phyloP scores from a whole-genome alignment of 2,888 invertebrate genomes.

The Phaedon cochleariae region DNA sequence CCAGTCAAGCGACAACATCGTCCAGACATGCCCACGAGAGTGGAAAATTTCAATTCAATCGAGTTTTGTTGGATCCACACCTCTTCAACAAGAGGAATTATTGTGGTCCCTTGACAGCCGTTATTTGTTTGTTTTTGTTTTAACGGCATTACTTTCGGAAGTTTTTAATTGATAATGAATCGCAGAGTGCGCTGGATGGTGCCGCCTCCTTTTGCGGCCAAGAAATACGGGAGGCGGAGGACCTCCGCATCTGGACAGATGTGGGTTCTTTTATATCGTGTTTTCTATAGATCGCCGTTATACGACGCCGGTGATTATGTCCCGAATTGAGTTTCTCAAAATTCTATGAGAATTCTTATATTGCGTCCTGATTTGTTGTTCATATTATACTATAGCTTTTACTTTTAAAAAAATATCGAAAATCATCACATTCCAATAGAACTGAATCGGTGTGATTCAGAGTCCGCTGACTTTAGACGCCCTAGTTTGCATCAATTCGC shows the following conservation, averaged over 20 bases:
- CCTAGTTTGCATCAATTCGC: too few relatives aligned
- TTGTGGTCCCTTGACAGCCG: constrained; percentile 45
- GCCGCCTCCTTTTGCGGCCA: constrained; percentile 29
- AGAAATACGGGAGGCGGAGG: constrained; percentile 29
- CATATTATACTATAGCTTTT: too few relatives aligned
- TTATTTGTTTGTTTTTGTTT: constrained; percentile 42
- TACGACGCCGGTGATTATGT: too few relatives aligned
- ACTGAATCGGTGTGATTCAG: too few relatives aligned
- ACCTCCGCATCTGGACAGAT: constrained; percentile 36
- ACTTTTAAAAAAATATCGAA: too few relatives aligned
- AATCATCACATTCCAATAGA: too few relatives aligned
- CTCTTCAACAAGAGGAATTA: constrained; percentile 44
- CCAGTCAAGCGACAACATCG: constrained; percentile 49
- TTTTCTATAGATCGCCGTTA: too few relatives aligned
- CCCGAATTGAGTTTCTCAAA: too few relatives aligned
- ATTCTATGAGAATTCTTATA: too few relatives aligned
- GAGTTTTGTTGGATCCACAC: constrained; percentile 40
- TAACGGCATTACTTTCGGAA: constrained; percentile 29
- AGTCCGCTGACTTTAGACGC: too few relatives aligned
- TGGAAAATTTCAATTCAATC: constrained; percentile 49
- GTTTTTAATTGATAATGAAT: constrained; percentile 36
- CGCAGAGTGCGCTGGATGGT: constrained; percentile 23
- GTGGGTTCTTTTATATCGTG: constrained; percentile 16
- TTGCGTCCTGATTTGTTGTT: too few relatives aligned
- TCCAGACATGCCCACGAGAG: constrained; percentile 51